A percentile compares a stretch with the other conserved stretches of the same genome.
phyloP scores from a whole-genome alignment of 2,113 vertebrate species.

The Cynocephalus volans region DNA sequence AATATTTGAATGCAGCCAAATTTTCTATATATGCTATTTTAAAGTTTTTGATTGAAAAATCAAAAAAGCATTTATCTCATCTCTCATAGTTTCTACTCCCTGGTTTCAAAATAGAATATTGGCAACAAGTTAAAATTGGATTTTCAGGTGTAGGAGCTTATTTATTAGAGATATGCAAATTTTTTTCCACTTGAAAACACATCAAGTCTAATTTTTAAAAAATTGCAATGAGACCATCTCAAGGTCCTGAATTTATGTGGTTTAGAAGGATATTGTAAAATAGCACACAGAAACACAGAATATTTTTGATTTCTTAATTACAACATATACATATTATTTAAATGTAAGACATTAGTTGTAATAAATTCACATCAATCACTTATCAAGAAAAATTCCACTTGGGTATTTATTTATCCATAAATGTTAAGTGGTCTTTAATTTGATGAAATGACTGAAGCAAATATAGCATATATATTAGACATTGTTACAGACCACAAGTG shows the following conservation, averaged over 20 bases:
- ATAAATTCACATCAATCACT: background rate
- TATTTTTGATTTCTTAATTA: background rate
- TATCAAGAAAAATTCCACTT: slow-evolving; percentile 1
- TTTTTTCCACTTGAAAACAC: background rate
- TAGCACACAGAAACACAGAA: background rate
- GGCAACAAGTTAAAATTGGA: background rate
- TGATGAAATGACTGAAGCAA: background rate
- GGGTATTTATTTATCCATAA: background rate
- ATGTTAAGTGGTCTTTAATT: background rate
- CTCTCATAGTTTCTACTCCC: background rate
- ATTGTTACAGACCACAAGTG: background rate
- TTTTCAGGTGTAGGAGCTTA: background rate
- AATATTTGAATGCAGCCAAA: background rate
- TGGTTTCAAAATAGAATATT: background rate
- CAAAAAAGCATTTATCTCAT: background rate
- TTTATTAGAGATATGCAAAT: background rate
- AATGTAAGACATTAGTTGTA: background rate
- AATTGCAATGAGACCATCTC: background rate
- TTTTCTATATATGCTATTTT: background rate
- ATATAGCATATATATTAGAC: background rate
- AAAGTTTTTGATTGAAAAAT: background rate
- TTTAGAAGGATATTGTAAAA: background rate
- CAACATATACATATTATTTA: background rate
- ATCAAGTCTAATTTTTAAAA: background rate
- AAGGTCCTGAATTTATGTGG: background rate